Percentiles rank a stretch among this genome's conserved stretches.
These are phyloP conservation scores for Onychomys arenicola DNA, from an alignment of 2,797 vertebrate species.

Conservation along the genomic window DNA sequence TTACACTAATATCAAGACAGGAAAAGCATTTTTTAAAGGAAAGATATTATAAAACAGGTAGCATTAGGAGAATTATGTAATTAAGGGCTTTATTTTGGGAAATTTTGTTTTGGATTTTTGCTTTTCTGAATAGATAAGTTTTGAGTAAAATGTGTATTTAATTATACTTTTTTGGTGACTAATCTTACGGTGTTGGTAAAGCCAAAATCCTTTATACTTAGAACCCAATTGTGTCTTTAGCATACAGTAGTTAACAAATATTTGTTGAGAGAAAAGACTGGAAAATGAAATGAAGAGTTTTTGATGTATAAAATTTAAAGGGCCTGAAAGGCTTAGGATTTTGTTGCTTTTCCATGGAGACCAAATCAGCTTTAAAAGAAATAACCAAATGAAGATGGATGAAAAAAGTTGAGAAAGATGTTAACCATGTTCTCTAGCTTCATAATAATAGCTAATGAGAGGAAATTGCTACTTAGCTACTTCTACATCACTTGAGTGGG, in stretches of 20 bases:
- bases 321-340: constrained; percentile 20
- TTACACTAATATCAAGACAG: constrained; percentile 46
- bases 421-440: constrained; percentile 68
- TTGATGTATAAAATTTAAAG: constrained; percentile 62
- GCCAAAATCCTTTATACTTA: constrained; percentile 45
- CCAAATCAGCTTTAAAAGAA: constrained; percentile 68
- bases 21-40: constrained; percentile 53
- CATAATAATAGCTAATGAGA: constrained; percentile 69
- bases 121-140: constrained; percentile 58
- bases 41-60: constrained; percentile 49
- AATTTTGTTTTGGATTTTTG: constrained; percentile 61
- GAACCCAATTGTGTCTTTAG: not conserved
- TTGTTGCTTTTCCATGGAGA: constrained; percentile 57
- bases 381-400: constrained; percentile 61
- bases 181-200: constrained; percentile 56
- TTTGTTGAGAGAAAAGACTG: constrained; percentile 62
- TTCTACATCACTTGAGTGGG: constrained; percentile 68
- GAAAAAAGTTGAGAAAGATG: constrained; percentile 68
- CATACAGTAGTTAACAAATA: constrained; percentile 11
- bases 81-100: constrained; percentile 57
- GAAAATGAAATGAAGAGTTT: constrained; percentile 63
- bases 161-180: constrained; percentile 40
- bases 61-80: constrained; percentile 31
- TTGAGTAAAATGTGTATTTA: constrained; percentile 58
- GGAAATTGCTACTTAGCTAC: constrained; percentile 70